Evolutionary conservation across 2,797 vertebrate genomes (phyloP).

Genomic region (Darevskia mixta): DNA sequence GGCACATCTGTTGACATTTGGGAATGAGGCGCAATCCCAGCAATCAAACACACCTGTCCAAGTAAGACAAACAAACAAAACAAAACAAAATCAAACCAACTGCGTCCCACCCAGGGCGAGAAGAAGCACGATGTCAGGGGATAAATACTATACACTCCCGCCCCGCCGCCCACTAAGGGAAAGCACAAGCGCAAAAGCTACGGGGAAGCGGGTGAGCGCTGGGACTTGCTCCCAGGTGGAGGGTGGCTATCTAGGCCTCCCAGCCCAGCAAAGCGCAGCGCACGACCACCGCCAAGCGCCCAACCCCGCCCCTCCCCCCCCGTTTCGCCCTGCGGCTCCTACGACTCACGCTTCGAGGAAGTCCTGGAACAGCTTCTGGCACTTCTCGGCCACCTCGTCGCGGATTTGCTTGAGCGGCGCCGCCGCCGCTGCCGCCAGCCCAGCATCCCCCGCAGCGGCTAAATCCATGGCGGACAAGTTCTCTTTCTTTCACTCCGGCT

Average conservation of each 20-base stretch:
- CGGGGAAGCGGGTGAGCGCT: no score
- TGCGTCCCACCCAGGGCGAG: no score
- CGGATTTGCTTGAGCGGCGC: conserved; percentile 84
- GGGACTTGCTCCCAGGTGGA: no score
- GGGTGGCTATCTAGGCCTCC: no score
- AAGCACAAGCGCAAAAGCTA: background rate
- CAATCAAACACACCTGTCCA: background rate
- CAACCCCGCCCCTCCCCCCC: background rate
- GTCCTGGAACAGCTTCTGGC: conserved; percentile 97
- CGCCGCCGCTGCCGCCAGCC: conserved; percentile 76
- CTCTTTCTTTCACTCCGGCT: fast-evolving
- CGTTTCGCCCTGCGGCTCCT: fast-evolving
- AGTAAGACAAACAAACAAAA: no score
- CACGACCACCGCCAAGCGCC: no score
- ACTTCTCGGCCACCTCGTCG: conserved; percentile 96
- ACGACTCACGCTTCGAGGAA: conserved; percentile 96
- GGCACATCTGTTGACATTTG: no score
- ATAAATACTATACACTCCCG: background rate
- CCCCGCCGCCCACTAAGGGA: background rate
- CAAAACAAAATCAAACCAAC: no score
- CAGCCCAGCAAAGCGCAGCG: no score
- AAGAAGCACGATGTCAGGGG: no score
- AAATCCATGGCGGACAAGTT: conserved; percentile 82
- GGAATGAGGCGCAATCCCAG: no score
- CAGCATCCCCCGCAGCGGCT: conserved; percentile 76